A percentile compares a stretch with the other conserved stretches of the same genome.
Evolutionary conservation across 92 coral and sea anemone species (phyloP).

Genomic region (Montipora capitata): DNA sequence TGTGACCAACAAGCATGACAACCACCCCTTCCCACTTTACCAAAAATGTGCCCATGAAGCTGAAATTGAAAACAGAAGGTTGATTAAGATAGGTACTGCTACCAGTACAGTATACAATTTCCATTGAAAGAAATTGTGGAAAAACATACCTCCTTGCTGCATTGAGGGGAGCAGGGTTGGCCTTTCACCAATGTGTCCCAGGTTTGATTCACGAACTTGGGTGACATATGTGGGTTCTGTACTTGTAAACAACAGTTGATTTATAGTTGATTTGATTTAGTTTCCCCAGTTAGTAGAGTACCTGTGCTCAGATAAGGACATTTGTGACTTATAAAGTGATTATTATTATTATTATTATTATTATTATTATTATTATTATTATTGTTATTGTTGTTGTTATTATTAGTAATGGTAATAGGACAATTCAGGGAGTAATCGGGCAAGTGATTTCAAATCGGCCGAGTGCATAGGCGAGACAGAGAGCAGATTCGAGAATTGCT

Average conservation of each 20-base stretch:
- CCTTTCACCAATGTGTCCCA: too few relatives aligned
- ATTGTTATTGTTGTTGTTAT: too few relatives aligned
- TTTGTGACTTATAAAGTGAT: background rate
- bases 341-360: background rate
- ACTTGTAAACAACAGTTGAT: background rate
- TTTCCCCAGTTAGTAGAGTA: background rate
- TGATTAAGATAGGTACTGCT: conserved; percentile 72
- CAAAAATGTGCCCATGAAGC: conserved; percentile 68
- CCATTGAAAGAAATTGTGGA: too few relatives aligned
- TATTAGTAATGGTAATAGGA: too few relatives aligned
- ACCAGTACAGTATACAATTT: background rate
- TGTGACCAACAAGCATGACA: conserved; percentile 69
- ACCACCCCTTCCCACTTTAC: conserved; percentile 73
- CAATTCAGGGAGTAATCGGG: too few relatives aligned
- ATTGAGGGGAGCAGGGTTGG: background rate
- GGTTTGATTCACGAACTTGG: too few relatives aligned
- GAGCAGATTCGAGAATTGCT: conserved; percentile 49
- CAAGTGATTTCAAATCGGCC: too few relatives aligned
- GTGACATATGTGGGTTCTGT: background rate
- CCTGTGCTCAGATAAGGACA: background rate
- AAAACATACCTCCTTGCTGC: too few relatives aligned
- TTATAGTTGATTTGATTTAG: too few relatives aligned
- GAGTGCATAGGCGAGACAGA: conserved; percentile 62
- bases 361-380: background rate
- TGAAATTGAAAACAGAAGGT: conserved; percentile 61